A percentile compares a stretch with the other conserved stretches of the same genome.
Conservation (phyloP, 2,888 invertebrate genomes). For the Rotaria socialis region DNA sequence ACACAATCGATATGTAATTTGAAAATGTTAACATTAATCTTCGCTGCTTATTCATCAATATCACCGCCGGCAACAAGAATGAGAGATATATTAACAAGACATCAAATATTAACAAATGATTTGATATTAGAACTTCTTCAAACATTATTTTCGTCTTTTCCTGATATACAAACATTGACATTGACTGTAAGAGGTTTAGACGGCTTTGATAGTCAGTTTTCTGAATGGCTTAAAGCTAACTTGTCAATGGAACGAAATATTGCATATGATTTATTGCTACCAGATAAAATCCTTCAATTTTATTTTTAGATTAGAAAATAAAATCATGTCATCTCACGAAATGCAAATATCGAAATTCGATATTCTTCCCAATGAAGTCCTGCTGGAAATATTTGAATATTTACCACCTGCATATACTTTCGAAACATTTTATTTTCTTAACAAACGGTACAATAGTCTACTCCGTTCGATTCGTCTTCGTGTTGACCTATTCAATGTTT, state of each 20-base stretch:
- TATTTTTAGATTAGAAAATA: not conserved
- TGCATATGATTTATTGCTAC: not conserved
- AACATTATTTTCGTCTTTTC: not conserved
- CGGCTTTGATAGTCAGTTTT: not conserved
- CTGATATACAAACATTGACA: not conserved
- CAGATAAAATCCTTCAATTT: not conserved
- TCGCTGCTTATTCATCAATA: not conserved
- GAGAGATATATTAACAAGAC: not conserved
- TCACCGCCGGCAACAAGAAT: not conserved
- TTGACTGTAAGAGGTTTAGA: not conserved
- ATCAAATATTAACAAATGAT: not conserved
- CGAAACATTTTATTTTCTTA: not conserved
- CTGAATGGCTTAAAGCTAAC: not conserved
- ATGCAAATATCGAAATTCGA: not conserved
- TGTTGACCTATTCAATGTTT: not conserved
- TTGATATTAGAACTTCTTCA: not conserved
- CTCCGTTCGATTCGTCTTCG: not conserved
- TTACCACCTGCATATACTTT: not conserved
- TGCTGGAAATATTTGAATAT: conserved; percentile 13
- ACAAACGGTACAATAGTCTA: not conserved
- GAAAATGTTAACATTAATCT: not conserved
- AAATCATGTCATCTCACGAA: not conserved
- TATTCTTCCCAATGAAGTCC: not conserved
- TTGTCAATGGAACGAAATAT: not conserved
- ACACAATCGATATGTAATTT: not conserved